These are phyloP conservation scores for Cryptoprocta ferox DNA, from an alignment of 2,797 vertebrate species.

Conservation along the genomic window DNA sequence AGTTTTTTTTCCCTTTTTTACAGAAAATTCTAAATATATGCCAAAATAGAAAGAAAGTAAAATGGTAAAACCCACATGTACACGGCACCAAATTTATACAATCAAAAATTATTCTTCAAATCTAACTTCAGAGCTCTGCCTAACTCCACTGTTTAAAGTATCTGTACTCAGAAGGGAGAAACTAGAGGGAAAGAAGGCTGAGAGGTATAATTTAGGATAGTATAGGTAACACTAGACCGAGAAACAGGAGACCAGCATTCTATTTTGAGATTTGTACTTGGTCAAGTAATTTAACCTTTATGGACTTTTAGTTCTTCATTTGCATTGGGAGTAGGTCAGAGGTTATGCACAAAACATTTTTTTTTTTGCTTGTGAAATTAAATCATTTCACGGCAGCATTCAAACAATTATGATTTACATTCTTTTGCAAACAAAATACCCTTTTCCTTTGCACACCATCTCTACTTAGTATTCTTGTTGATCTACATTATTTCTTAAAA, in stretches of 20 bases:
- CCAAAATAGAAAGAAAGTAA: neutral
- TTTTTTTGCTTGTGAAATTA: constrained; percentile 6
- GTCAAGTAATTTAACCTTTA: constrained; percentile 47
- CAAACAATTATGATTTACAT: neutral
- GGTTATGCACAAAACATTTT: neutral
- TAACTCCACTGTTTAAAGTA: neutral
- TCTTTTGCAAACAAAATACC: neutral
- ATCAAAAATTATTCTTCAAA: neutral
- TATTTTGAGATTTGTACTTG: constrained; percentile 56
- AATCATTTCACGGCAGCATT: constrained; percentile 4
- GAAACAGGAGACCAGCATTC: constrained; percentile 37
- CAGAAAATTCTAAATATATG: neutral
- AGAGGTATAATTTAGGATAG: neutral
- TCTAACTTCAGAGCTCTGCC: neutral
- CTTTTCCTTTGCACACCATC: neutral
- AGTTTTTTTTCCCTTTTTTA: neutral
- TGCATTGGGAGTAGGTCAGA: constrained; percentile 46
- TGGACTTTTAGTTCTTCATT: constrained; percentile 36
- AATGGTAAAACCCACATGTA: neutral
- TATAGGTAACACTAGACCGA: constrained; percentile 9
- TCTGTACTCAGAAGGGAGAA: neutral
- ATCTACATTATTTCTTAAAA: neutral
- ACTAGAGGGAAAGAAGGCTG: neutral
- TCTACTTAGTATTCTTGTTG: constrained; percentile 32
- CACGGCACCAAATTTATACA: neutral